Evolutionary conservation across 2,113 vertebrate genomes (phyloP).

Genomic region (Phalacrocorax pelagicus): DNA sequence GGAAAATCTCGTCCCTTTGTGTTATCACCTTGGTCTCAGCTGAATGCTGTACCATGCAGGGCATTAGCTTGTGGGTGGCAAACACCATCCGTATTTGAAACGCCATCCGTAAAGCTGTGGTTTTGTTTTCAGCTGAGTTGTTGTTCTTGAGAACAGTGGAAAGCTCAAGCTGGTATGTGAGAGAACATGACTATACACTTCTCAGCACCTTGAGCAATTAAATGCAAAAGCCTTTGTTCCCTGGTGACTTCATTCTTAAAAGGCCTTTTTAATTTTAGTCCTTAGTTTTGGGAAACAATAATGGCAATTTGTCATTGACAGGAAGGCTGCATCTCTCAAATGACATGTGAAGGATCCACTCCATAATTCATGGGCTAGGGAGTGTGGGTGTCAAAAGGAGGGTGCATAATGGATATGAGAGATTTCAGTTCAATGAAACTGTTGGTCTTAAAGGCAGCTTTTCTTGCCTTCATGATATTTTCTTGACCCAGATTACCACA

Average conservation of each 20-base stretch:
- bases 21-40: neutral
- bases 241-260: constrained; percentile 35
- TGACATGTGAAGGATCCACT: constrained; percentile 20
- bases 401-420: neutral
- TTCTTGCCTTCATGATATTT: neutral
- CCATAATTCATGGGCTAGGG: constrained; percentile 49
- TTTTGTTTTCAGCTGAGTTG: neutral
- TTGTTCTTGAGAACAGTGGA: neutral
- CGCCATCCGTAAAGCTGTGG: neutral
- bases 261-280: constrained; percentile 46
- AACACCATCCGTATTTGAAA: neutral
- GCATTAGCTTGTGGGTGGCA: neutral
- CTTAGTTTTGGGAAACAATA: constrained; percentile 23
- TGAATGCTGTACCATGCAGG: neutral
- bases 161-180: neutral
- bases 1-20: neutral
- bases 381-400: constrained; percentile 13
- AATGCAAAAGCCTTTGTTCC: constrained; percentile 38
- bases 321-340: constrained; percentile 7
- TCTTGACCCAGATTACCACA: neutral
- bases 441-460: neutral
- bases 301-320: constrained; percentile 34
- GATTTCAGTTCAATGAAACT: neutral
- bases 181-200: neutral
- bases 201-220: constrained; percentile 2